Percentiles rank a stretch among this genome's conserved stretches.
Conservation (phyloP, 2,797 vertebrate genomes). For the Sebastes hubbsi region DNA sequence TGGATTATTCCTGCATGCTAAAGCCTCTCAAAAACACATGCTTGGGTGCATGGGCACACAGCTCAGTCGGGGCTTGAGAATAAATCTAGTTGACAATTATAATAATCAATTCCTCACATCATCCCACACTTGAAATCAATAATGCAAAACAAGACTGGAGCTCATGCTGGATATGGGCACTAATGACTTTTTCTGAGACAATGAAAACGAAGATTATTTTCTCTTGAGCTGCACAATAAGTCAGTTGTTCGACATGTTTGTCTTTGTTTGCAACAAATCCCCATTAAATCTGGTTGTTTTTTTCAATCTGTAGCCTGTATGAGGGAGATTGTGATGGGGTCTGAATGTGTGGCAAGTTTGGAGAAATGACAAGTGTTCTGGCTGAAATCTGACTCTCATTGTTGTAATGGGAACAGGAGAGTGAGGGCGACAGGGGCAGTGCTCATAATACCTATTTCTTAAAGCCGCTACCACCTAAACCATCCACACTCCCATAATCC, state of each 20-base stretch:
- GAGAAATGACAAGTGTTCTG: conserved; percentile 16
- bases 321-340: neutral
- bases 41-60: neutral
- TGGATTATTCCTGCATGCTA: neutral
- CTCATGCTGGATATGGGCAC: neutral
- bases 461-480: neutral
- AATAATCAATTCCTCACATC: conserved; percentile 16
- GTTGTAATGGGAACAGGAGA: conserved; percentile 32
- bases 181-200: neutral
- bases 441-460: neutral
- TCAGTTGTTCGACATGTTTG: neutral
- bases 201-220: neutral
- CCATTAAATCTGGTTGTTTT: neutral
- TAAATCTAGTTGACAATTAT: neutral
- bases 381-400: conserved; percentile 15
- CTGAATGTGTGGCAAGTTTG: neutral
- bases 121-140: conserved; percentile 23
- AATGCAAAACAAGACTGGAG: neutral
- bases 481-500: neutral
- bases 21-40: neutral
- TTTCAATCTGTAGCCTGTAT: neutral
- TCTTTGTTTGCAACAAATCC: neutral
- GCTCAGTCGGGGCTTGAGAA: neutral
- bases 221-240: neutral
- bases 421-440: neutral